Conservation (phyloP, 1,140 invertebrate species). For the Steinernema feltiae region DNA sequence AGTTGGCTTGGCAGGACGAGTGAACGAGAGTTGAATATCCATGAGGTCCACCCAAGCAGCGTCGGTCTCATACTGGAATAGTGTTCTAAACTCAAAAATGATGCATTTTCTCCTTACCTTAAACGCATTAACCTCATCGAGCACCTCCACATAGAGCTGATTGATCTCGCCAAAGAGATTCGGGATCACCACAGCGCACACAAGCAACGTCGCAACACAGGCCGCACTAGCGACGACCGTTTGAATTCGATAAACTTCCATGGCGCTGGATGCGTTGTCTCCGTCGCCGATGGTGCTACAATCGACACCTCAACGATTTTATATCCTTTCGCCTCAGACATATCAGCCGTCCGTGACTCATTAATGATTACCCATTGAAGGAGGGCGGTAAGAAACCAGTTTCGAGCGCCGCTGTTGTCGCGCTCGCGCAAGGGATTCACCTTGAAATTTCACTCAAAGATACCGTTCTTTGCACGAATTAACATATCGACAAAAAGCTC, state of each 20-base stretch:
- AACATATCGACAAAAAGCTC: background rate
- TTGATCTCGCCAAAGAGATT: background rate
- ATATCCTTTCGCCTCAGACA: background rate
- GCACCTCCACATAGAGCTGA: background rate
- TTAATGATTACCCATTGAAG: background rate
- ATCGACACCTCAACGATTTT: background rate
- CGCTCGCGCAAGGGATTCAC: too few relatives aligned
- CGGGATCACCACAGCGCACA: background rate
- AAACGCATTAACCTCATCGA: background rate
- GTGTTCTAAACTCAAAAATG: background rate
- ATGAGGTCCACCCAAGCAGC: background rate
- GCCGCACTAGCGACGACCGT: background rate
- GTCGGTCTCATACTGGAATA: background rate
- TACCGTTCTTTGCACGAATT: background rate
- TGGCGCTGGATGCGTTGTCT: background rate
- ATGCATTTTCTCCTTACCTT: background rate
- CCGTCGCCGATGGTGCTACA: background rate
- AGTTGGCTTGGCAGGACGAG: background rate
- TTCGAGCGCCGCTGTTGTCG: background rate
- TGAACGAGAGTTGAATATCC: background rate
- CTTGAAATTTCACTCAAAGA: background rate
- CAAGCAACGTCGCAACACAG: background rate
- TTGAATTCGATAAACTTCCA: background rate
- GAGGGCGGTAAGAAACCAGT: background rate
- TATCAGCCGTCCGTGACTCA: background rate